Conservation (phyloP, 2,888 invertebrate genomes). For the Philopedon plagiatum region DNA sequence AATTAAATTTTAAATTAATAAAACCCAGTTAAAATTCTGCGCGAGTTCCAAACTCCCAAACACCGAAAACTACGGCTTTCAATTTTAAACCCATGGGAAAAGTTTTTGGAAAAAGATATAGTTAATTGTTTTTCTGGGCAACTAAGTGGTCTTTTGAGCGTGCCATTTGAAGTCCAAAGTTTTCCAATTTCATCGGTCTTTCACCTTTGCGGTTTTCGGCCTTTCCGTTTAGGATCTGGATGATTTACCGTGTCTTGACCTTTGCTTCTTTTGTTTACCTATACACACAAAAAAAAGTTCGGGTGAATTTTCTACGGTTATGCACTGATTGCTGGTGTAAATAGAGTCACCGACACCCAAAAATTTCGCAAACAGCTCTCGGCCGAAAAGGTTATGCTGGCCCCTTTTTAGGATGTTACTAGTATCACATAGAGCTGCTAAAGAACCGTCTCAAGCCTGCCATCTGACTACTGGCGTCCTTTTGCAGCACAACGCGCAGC, state of each 20-base stretch:
- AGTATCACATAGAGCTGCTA: too few species aligned
- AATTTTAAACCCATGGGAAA: slow-evolving; percentile 41
- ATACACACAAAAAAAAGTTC: too few species aligned
- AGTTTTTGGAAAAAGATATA: slow-evolving; percentile 24
- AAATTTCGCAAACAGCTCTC: too few species aligned
- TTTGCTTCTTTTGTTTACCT: not conserved
- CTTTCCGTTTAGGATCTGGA: slow-evolving; percentile 12
- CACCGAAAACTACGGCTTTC: slow-evolving; percentile 37
- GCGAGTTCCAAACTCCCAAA: slow-evolving; percentile 27
- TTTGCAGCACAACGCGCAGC: too few species aligned
- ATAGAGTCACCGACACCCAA: too few species aligned
- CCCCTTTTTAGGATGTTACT: too few species aligned
- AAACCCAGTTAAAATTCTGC: slow-evolving; percentile 20
- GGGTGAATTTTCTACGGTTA: too few species aligned
- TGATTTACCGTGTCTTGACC: slow-evolving; percentile 6
- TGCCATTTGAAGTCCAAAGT: slow-evolving; percentile 22
- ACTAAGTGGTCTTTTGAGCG: slow-evolving; percentile 15
- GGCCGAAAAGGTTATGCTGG: too few species aligned
- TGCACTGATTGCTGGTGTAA: too few species aligned
- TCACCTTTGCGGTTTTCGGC: slow-evolving; percentile 40
- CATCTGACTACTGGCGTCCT: too few species aligned
- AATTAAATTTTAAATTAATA: slow-evolving; percentile 27
- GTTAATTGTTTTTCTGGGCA: slow-evolving; percentile 24
- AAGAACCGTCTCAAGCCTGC: too few species aligned
- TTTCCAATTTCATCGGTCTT: slow-evolving; percentile 39